Base-by-base conservation (phyloP, 2,113 vertebrate species). In the Loxodonta africana region DNA sequence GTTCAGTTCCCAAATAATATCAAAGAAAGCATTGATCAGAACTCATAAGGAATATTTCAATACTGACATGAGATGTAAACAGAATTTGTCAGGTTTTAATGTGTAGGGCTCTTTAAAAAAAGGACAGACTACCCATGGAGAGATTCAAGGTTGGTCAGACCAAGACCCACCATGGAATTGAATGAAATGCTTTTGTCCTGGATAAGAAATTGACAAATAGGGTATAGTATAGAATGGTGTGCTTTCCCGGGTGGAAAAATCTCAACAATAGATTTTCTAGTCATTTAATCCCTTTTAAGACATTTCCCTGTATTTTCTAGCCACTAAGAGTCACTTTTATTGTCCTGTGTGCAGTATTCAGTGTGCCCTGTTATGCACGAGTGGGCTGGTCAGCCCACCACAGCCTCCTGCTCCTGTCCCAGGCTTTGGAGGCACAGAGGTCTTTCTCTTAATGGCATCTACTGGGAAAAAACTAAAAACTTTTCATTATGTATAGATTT, bases 221-320 rank as follows among this genome's bases (percentile, higher is more conserved):
- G 94, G 57, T 14, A 81, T 17, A 44, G 8, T 14, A 80, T 15
- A 81, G 62, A 82, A 74, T 14, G 62, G n/a, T 82, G 30, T 60
- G 6, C 8, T 83, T 81, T 95, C 84, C 51, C 78, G 25, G 37
- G 30, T 88, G 2, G 0, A 85, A 11, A 89, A 91, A 41, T 25
- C 21, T 33, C 85, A 92, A 84, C 5, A 86, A 17, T 12, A 30
- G 2, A 3, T 77, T 71, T 60, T 87, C 30, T 74, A 80, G 33
- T 12, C 60, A 53, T 67, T 33, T 73, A 83, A 87, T 6, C 14
- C 18, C 5, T 76, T 28, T 87, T 28, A 84, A 67, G 41, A 82
- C 26, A 96, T 65, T 76, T 73, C 28, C 28, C 53, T 95, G 2
- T 48, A 63, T 92, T 81, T 95, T 83, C 20, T 81, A 69, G 23